A percentile compares a stretch with the other conserved stretches of the same genome.
phyloP scores from a whole-genome alignment of 2,888 invertebrate species.

The Diadegma fenestrale region DNA sequence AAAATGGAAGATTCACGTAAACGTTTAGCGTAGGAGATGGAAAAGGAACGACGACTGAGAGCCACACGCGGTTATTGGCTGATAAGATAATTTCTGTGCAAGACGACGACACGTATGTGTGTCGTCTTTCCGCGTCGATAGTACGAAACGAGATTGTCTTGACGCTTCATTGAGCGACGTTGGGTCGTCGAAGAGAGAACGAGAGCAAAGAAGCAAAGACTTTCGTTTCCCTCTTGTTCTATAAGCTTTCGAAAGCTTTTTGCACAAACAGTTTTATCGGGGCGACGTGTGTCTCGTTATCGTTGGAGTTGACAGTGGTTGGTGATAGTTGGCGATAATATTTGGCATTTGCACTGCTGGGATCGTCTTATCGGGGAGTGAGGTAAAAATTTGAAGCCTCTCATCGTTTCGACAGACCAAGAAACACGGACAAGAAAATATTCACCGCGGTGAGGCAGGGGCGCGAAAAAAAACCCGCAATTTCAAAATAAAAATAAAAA shows the following conservation, averaged over 20 bases:
- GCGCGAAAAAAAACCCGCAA: no score
- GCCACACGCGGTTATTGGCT: constrained; percentile 30
- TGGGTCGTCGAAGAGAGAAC: constrained; percentile 31
- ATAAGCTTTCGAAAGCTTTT: constrained; percentile 6
- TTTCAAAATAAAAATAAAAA: no score
- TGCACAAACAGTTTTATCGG: constrained; percentile 53
- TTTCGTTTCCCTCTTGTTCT: constrained; percentile 15
- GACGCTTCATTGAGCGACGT: constrained; percentile 25
- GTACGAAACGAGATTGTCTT: constrained; percentile 42
- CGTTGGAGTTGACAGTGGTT: constrained; percentile 19
- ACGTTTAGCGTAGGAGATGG: constrained; percentile 41
- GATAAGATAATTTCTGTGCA: constrained; percentile 67
- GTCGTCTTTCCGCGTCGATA: constrained; percentile 48
- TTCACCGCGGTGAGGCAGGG: no score
- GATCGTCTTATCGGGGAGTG: constrained; percentile 34
- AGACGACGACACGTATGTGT: constrained; percentile 42
- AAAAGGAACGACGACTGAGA: constrained; percentile 34
- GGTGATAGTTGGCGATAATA: constrained; percentile 31
- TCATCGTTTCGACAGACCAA: neutral
- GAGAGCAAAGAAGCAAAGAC: neutral
- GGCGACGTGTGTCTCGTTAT: constrained; percentile 18
- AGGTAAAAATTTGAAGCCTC: constrained; percentile 36
- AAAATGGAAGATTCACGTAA: neutral
- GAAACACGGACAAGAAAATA: neutral
- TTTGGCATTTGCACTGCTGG: neutral